Percentiles rank a stretch among this genome's conserved stretches.
Evolutionary conservation across 2,113 vertebrate genomes (phyloP).

Genomic region (Chaetops frenatus): DNA sequence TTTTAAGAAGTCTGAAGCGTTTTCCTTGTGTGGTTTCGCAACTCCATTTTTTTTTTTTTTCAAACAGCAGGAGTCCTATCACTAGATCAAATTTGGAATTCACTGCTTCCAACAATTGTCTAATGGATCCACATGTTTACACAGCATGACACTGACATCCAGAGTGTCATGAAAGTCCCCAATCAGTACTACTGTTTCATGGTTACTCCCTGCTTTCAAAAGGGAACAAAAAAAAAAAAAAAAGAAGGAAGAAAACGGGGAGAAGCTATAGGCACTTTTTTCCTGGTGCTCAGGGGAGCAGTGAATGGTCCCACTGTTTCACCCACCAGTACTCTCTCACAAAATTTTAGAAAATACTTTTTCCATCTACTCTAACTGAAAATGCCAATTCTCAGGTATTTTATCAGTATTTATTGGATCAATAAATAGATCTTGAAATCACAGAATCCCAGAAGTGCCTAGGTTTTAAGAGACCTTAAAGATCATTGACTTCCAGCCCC

Average conservation of each 20-base stretch:
- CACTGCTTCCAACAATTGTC: constrained; percentile 24
- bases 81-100: constrained; percentile 35
- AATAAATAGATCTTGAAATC: not conserved
- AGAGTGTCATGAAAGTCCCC: not conserved
- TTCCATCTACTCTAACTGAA: not conserved
- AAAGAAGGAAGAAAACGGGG: too few relatives aligned
- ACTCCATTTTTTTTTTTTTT: not conserved
- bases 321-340: not conserved
- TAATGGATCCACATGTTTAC: constrained; percentile 29
- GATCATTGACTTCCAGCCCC: not conserved
- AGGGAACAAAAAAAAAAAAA: not conserved
- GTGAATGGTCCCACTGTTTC: not conserved
- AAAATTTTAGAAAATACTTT: not conserved
- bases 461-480: not conserved
- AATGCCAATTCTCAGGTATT: not conserved
- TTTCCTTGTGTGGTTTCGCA: constrained; percentile 4
- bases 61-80: constrained; percentile 8
- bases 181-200: not conserved
- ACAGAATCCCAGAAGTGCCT: not conserved
- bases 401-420: not conserved
- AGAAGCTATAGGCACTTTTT: not conserved
- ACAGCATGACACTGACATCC: constrained; percentile 20
- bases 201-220: not conserved
- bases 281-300: not conserved
- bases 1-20: not conserved